phyloP scores from a whole-genome alignment of 1,140 invertebrate species.

The Pseudoatta argentina region DNA sequence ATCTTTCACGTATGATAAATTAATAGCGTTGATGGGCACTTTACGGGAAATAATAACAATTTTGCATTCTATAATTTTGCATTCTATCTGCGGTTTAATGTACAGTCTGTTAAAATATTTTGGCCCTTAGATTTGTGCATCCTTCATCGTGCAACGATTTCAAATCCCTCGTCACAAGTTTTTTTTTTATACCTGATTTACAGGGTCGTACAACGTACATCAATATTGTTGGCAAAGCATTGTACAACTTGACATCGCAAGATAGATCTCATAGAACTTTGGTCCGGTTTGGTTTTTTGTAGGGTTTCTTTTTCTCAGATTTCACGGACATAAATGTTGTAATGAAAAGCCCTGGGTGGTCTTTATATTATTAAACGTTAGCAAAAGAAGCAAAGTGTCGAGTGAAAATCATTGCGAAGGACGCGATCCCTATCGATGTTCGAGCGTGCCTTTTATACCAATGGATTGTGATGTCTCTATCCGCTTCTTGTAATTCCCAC shows the following conservation, averaged over 20 bases:
- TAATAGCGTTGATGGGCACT: background rate
- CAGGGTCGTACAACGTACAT: background rate
- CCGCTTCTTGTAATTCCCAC: constrained; percentile 80
- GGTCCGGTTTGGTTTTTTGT: background rate
- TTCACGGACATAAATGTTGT: constrained; percentile 16
- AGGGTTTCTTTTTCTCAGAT: background rate
- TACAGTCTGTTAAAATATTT: background rate
- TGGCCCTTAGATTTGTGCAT: background rate
- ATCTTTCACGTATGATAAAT: background rate
- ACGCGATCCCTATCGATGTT: constrained; percentile 65
- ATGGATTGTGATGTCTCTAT: constrained; percentile 86
- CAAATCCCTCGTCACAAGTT: background rate
- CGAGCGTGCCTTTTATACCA: constrained; percentile 82
- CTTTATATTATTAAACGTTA: constrained; percentile 81
- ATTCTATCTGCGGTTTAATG: background rate
- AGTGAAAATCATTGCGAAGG: constrained; percentile 71
- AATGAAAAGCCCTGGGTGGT: constrained; percentile 79
- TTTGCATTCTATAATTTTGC: background rate
- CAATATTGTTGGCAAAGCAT: background rate
- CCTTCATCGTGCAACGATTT: background rate
- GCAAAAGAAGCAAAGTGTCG: constrained; percentile 72
- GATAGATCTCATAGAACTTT: background rate
- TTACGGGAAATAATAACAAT: background rate
- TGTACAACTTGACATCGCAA: background rate
- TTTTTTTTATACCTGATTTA: background rate